Percentiles rank a stretch among this genome's conserved stretches.
Conservation (phyloP, 2,113 vertebrate genomes). For the Oxygymnocypris stewartii region DNA sequence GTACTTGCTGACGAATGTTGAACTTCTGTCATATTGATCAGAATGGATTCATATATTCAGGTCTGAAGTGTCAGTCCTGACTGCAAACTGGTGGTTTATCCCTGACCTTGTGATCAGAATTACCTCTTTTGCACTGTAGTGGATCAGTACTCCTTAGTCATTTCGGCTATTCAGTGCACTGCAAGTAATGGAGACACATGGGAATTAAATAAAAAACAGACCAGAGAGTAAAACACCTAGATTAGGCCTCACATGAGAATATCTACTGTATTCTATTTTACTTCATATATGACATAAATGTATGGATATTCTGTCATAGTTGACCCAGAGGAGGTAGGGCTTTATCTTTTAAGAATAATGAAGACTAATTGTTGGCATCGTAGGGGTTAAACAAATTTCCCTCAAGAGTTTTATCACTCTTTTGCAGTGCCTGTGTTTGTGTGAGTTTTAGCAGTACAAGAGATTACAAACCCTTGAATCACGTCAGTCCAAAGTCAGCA, state of each 20-base stretch:
- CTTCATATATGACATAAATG: not conserved
- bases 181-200: not conserved
- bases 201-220: constrained; percentile 27
- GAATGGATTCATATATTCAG: not conserved
- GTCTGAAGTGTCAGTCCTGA: not conserved
- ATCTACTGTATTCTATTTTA: not conserved
- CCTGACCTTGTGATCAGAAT: constrained; percentile 46
- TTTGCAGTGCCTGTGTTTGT: not conserved
- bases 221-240: not conserved
- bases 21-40: not conserved
- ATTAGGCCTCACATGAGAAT: not conserved
- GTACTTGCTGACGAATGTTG: not conserved
- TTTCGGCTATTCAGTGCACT: not conserved
- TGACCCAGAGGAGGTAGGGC: not conserved
- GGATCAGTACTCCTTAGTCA: not conserved
- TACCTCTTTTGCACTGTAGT: constrained; percentile 23
- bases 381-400: constrained; percentile 1
- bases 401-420: constrained; percentile 15
- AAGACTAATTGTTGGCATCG: not conserved
- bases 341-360: not conserved
- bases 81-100: constrained; percentile 35
- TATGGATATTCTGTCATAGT: not conserved
- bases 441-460: not conserved
- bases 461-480: not conserved
- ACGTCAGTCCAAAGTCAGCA: not conserved